Evolutionary conservation across 2,113 vertebrate genomes (phyloP), one percentile per base, ranked within the genome.

Genomic region (Antechinus stuartii): DNA sequence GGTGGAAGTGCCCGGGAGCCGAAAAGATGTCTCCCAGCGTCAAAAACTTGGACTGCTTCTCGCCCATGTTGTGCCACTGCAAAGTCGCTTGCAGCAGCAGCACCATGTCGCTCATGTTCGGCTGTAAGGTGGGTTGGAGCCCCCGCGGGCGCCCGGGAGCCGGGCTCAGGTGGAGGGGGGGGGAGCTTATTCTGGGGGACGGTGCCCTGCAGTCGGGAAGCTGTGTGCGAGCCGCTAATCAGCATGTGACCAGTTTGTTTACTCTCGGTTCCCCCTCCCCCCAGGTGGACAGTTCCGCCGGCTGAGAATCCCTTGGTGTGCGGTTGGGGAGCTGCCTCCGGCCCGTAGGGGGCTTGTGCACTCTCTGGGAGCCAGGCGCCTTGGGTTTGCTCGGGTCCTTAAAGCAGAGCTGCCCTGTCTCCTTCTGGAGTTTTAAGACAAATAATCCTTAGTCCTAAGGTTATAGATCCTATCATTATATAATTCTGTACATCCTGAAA

Each of bases 11-110:
- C 97, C 98, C 98, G 90, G 97, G 98, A 95, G 96, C 98, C 97
- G 98, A 98, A 98, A 99, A 99, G 98, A 98, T 99, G 98, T 99
- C 98, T 97, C 98, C 98, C 98, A 98, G 98, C 97, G 97, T 98
- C 97, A 99, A 98, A 99, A 99, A 99, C 98, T 98, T 99, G 98
- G 98, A 99, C 96, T 99, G 99, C 94, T 99, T 99, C 98, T 99
- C 99, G 91, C 99, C 98, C 76, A 98, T 99, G 98, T 98, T 99
- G 93, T 99, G 99, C 98, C 99, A 99, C 98, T 99, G 98, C 99
- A 99, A 99, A 98, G 98, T 99, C 98, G 99, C 99, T 49, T 99
- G 99, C 97, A 99, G 98, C 98, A 99, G 98, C 98, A 99, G 99
- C 98, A 99, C 99, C 97, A 96, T 99, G 98, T 99, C 99, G 54